Evolutionary conservation across 2,113 vertebrate genomes (phyloP).

Genomic region (Copsychus sechellarum): DNA sequence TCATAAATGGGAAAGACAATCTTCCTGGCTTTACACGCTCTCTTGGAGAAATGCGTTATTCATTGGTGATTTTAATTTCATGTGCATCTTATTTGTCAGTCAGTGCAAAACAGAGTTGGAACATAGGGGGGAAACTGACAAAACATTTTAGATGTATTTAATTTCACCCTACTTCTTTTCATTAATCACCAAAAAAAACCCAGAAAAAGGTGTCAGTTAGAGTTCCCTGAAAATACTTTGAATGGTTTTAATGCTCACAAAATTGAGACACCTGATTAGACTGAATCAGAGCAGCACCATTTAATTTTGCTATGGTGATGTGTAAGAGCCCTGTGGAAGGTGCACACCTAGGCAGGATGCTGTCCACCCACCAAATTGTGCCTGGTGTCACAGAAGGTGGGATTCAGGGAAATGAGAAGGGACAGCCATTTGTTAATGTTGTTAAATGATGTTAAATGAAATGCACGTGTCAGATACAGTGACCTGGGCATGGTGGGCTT

Average conservation of each 20-base stretch:
- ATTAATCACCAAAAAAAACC: background rate
- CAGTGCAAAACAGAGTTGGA: slow-evolving; percentile 4
- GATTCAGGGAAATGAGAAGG: background rate
- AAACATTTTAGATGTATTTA: slow-evolving; percentile 24
- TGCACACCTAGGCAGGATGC: background rate
- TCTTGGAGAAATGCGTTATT: slow-evolving; percentile 40
- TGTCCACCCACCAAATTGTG: background rate
- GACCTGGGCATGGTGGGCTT: background rate
- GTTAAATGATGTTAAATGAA: background rate
- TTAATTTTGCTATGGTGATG: background rate
- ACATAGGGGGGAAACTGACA: background rate
- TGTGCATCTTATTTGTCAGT: slow-evolving; percentile 13
- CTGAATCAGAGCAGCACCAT: background rate
- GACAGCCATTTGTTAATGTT: background rate
- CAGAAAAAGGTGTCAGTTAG: background rate
- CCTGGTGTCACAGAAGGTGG: background rate
- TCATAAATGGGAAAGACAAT: slow-evolving; percentile 55
- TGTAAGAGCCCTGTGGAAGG: background rate
- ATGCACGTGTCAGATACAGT: background rate
- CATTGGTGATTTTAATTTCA: slow-evolving; percentile 38
- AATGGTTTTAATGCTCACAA: background rate
- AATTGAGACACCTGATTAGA: background rate
- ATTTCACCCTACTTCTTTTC: background rate
- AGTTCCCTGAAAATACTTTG: background rate
- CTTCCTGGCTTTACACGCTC: slow-evolving; percentile 50